These are phyloP conservation scores for Zosterops borbonicus DNA, from an alignment of 2,113 vertebrate species.

Conservation along the genomic window DNA sequence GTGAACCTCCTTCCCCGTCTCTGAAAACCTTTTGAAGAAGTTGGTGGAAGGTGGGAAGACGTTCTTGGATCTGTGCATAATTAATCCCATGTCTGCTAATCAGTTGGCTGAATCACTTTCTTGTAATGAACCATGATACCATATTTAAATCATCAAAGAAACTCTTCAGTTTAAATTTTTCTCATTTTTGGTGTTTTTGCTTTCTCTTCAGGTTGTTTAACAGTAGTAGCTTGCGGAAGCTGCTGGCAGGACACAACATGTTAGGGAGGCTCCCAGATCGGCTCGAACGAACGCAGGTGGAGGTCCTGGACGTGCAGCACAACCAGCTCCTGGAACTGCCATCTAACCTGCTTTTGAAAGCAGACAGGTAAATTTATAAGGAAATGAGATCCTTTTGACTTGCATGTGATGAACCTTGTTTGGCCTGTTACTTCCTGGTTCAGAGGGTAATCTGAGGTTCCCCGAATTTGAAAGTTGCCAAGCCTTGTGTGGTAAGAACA, in stretches of 20 bases:
- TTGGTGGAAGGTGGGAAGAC: conserved; percentile 51
- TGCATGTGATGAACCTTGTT: not conserved
- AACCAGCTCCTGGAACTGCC: conserved; percentile 93
- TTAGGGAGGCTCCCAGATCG: conserved; percentile 88
- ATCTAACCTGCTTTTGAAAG: conserved; percentile 89
- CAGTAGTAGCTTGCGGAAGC: conserved; percentile 88
- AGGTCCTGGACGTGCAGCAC: conserved; percentile 93
- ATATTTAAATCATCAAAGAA: not conserved
- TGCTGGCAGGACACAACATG: conserved; percentile 90
- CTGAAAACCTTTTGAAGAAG: conserved; percentile 35
- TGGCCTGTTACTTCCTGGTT: not conserved
- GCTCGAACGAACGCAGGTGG: conserved; percentile 86
- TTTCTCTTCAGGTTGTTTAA: conserved; percentile 83
- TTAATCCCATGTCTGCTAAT: conserved; percentile 36
- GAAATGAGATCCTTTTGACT: not conserved
- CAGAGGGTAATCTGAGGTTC: conserved; percentile 18
- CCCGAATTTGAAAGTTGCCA: not conserved
- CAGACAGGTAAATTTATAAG: conserved; percentile 82
- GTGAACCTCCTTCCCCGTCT: not conserved
- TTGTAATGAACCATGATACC: not conserved
- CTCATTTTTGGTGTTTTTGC: not conserved
- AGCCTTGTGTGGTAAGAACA: conserved; percentile 18
- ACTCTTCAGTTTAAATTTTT: not conserved
- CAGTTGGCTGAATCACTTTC: conserved; percentile 24
- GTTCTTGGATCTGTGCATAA: not conserved